Evolutionary conservation across 1,140 invertebrate genomes (phyloP).

Genomic region (Thalassaphorura encarpata): DNA sequence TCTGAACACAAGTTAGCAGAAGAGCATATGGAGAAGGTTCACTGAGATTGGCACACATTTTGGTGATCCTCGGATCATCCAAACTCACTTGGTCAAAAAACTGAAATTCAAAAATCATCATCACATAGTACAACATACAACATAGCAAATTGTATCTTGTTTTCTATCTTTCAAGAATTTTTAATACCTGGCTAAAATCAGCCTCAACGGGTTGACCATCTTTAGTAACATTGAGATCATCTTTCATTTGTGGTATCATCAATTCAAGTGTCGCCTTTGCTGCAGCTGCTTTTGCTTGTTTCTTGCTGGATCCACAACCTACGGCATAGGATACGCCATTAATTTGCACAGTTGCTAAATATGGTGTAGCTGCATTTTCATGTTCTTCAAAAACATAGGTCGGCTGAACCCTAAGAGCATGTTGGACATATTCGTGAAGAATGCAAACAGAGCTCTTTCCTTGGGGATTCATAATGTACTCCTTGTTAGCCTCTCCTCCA

Average conservation of each 20-base stretch:
- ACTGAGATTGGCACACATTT: slow-evolving; percentile 88
- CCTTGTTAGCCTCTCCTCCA: slow-evolving; percentile 45
- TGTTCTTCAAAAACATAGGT: slow-evolving; percentile 86
- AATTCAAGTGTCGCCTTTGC: slow-evolving; percentile 81
- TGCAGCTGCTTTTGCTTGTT: slow-evolving; percentile 86
- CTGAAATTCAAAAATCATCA: slow-evolving; percentile 40
- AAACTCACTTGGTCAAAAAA: slow-evolving; percentile 91
- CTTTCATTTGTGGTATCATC: slow-evolving; percentile 85
- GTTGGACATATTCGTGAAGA: slow-evolving; percentile 91
- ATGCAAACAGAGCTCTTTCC: slow-evolving; percentile 94
- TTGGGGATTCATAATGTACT: slow-evolving; percentile 82
- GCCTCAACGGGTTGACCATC: not conserved
- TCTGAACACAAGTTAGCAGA: slow-evolving; percentile 78
- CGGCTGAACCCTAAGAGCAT: slow-evolving; percentile 84
- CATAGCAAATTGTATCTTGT: not conserved
- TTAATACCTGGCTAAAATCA: not conserved
- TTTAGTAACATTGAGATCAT: slow-evolving; percentile 38
- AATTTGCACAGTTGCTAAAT: slow-evolving; percentile 84
- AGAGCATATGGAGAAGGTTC: slow-evolving; percentile 91
- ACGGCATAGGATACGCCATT: slow-evolving; percentile 85
- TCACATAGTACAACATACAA: slow-evolving; percentile 2
- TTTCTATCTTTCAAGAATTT: no score
- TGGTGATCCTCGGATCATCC: slow-evolving; percentile 82
- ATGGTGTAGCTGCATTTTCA: slow-evolving; percentile 86
- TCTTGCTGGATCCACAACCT: slow-evolving; percentile 87